Evolutionary conservation across 2,888 invertebrate species (phyloP).

Genomic region (Latrodectus elegans): DNA sequence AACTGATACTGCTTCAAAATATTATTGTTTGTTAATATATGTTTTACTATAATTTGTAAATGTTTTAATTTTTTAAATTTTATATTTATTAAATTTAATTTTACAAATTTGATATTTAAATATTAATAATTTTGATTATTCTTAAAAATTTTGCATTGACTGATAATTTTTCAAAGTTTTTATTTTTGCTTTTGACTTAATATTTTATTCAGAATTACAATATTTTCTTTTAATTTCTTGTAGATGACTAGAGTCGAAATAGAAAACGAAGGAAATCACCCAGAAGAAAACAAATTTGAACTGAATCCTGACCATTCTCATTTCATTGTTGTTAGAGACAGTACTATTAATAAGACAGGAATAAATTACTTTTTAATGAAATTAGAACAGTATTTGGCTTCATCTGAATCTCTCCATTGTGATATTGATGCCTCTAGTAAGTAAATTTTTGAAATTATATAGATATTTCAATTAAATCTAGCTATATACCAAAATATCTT

Average conservation of each 20-base stretch:
- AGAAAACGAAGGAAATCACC: constrained; percentile 69
- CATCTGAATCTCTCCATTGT: constrained; percentile 53
- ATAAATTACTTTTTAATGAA: constrained; percentile 65
- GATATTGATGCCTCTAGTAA: constrained; percentile 57
- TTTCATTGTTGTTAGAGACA: constrained; percentile 73
- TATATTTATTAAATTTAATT: background rate
- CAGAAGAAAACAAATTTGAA: constrained; percentile 70
- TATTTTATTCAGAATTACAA: background rate
- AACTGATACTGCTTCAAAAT: too few relatives aligned
- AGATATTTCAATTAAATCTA: too few relatives aligned
- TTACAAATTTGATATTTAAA: background rate
- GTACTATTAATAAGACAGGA: constrained; percentile 65
- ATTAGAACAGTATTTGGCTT: constrained; percentile 64
- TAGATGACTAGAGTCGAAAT: constrained; percentile 65
- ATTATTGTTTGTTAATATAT: background rate
- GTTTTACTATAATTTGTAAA: background rate
- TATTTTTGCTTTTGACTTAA: background rate
- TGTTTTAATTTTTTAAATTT: background rate
- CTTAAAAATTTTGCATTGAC: background rate
- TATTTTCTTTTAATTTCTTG: background rate
- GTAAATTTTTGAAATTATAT: background rate
- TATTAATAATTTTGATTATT: too few relatives aligned
- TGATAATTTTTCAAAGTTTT: background rate
- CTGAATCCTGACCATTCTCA: constrained; percentile 74
- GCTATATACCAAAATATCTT: too few relatives aligned